Conservation (phyloP, 2,888 invertebrate genomes). For the Lottia scabra region DNA sequence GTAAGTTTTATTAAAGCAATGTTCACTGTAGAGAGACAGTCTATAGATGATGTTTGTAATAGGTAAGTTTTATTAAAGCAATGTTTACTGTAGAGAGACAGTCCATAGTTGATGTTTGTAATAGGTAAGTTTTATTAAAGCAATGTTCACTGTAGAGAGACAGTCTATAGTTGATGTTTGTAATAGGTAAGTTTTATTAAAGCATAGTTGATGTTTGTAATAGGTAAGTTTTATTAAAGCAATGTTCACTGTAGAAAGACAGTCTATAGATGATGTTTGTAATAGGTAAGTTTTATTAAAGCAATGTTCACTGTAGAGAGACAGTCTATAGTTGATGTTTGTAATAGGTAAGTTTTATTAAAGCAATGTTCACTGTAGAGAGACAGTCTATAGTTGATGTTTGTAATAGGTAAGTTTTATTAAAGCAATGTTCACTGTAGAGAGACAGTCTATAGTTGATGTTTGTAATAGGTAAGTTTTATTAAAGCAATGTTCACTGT, state of each 20-base stretch:
- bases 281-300: conserved; percentile 70
- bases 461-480: conserved; percentile 74
- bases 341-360: conserved; percentile 72
- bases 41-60: conserved; percentile 79
- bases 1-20: too few species aligned
- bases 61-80: too few species aligned
- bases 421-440: conserved; percentile 82
- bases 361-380: conserved; percentile 81
- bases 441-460: conserved; percentile 77
- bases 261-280: conserved; percentile 79
- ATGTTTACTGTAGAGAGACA: conserved; percentile 80
- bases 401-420: conserved; percentile 72
- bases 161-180: conserved; percentile 80
- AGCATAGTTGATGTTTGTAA: conserved; percentile 79
- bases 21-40: conserved; percentile 79
- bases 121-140: conserved; percentile 69
- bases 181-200: conserved; percentile 69
- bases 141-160: conserved; percentile 80
- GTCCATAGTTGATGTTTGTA: conserved; percentile 79
- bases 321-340: conserved; percentile 79
- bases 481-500: conserved; percentile 84
- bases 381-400: conserved; percentile 79
- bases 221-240: conserved; percentile 57
- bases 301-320: conserved; percentile 81
- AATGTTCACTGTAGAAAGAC: conserved; percentile 80